Conservation (phyloP, 2,888 invertebrate species). For the Lochmaea capreae region DNA sequence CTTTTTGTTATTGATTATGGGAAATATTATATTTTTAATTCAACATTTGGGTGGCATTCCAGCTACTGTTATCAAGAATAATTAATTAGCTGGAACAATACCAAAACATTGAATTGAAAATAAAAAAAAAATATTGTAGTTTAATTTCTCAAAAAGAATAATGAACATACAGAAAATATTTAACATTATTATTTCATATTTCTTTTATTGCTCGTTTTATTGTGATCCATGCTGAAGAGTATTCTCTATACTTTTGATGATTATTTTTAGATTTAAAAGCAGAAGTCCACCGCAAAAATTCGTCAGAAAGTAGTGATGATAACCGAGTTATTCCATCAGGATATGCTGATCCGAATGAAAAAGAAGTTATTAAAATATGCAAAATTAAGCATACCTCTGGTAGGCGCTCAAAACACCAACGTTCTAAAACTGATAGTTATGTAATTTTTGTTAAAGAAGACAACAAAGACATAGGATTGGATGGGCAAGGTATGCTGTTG, state of each 20-base stretch:
- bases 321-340: constrained; percentile 70
- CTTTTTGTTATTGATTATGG: no score
- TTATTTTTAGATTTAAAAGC: constrained; percentile 83
- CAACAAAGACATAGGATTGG: constrained; percentile 57
- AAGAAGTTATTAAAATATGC: constrained; percentile 25
- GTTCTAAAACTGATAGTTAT: constrained; percentile 55
- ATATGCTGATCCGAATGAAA: constrained; percentile 55
- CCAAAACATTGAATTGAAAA: no score
- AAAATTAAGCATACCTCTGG: constrained; percentile 37
- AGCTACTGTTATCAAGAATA: no score
- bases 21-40: no score
- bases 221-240: no score
- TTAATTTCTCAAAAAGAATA: no score
- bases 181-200: no score
- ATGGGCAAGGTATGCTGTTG: constrained; percentile 69
- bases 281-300: constrained; percentile 92
- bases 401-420: constrained; percentile 52
- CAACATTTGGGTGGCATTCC: no score
- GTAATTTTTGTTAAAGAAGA: constrained; percentile 67
- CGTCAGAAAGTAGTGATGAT: constrained; percentile 86
- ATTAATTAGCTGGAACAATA: no score
- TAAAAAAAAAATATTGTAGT: no score
- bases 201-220: no score
- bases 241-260: background rate
- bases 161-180: no score